phyloP scores from a whole-genome alignment of 2,888 invertebrate species.

The Tachina lurida region DNA sequence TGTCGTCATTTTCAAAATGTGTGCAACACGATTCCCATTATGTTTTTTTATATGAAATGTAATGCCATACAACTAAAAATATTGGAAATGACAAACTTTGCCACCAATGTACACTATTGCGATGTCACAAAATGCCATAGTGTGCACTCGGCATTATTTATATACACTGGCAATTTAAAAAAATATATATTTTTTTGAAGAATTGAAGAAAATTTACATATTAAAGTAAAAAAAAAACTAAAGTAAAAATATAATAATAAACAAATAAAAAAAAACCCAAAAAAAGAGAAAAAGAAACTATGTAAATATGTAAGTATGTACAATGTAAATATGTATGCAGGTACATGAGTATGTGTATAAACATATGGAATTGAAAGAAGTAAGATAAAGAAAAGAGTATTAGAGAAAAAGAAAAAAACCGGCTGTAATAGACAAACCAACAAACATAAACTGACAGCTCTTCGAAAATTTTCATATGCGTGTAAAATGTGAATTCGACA shows the following conservation, averaged over 20 bases:
- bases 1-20: too few species aligned
- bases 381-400: slow-evolving; percentile 30
- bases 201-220: slow-evolving; percentile 65
- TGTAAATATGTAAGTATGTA: neutral
- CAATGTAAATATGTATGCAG: too few species aligned
- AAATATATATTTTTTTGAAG: slow-evolving; percentile 39
- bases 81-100: too few species aligned
- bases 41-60: too few species aligned
- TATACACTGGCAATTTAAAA: slow-evolving; percentile 10
- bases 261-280: slow-evolving; percentile 49
- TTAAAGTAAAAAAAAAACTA: slow-evolving; percentile 48
- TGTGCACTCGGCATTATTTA: too few species aligned
- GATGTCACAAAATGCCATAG: too few species aligned
- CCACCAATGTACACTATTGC: too few species aligned
- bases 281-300: slow-evolving; percentile 24
- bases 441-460: slow-evolving; percentile 62
- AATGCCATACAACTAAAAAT: too few species aligned
- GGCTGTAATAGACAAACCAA: slow-evolving; percentile 66
- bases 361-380: slow-evolving; percentile 51
- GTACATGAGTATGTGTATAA: neutral
- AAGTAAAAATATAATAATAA: slow-evolving; percentile 43
- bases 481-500: slow-evolving; percentile 22
- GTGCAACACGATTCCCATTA: too few species aligned
- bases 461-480: slow-evolving; percentile 63
- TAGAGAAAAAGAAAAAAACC: slow-evolving; percentile 52